Evolutionary conservation across 2,797 vertebrate species (phyloP), one percentile per base, ranked within the genome.

Genomic region (Valencia hispanica): DNA sequence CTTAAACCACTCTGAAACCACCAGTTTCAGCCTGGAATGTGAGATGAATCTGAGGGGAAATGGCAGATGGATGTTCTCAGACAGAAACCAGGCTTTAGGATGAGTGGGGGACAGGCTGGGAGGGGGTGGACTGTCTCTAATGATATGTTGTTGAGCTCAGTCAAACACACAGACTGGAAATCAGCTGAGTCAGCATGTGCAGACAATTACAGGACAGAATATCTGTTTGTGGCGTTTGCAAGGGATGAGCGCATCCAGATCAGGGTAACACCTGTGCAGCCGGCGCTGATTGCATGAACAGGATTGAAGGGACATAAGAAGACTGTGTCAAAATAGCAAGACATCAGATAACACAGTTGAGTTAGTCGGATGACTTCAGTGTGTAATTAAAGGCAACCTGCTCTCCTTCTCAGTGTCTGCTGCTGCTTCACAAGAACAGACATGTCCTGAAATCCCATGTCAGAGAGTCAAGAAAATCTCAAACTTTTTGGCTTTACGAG

Each of bases 171-270:
- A 77, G 68, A 53, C 81, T 83, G 78, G 79, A 84, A 87, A 86
- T 39, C 65, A 71, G 55, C 82, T 82, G 87, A 90, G 81, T 88
- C 88, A 90, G 84, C 73, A 51, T n/a, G 34, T 25, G 61, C 30
- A 73, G 84, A 83, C 79, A 83, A 90, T 91, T 89, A 90, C 76
- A 92, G 90, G 87, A 84, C 71, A 87, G 77, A 53, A 74, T 71
- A 78, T 14, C 15, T 83, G 77, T 74, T 88, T 84, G 83, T 82
- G 81, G 79, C 87, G 80, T 77, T 79, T 50, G 73, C 70, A 43
- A 63, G 53, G 43, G 14, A 74, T 80, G 81, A 83, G 75, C 71
- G 77, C 79, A 80, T 72, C 79, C 84, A 75, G 77, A 82, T 78
- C 69, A 78, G 77, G 55, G 11, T 1, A 39, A 91, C 84, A 88